A percentile compares a stretch with the other conserved stretches of the same genome.
Conservation (phyloP, 1,140 invertebrate species). For the Megathymus violae region DNA sequence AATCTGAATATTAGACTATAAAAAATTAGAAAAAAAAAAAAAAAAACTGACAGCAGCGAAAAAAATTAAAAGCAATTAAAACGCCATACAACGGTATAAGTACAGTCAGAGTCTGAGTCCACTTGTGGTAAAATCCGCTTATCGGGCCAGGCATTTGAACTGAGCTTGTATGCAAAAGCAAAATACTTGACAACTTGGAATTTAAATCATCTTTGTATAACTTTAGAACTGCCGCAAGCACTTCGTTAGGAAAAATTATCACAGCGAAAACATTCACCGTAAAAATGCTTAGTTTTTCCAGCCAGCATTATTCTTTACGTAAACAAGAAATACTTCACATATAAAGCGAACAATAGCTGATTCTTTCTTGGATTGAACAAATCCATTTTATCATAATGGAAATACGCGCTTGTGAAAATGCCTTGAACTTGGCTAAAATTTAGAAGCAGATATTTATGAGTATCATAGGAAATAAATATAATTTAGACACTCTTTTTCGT, state of each 20-base stretch:
- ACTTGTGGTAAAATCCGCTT: slow-evolving; percentile 14
- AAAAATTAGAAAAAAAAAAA: neutral
- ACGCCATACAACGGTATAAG: neutral
- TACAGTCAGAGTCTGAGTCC: slow-evolving; percentile 8
- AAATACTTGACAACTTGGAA: slow-evolving; percentile 23
- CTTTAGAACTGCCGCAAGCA: slow-evolving; percentile 9
- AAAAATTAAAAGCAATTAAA: slow-evolving; percentile 5
- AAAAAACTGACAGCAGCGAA: neutral
- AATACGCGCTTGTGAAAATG: too few species aligned
- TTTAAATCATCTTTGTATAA: slow-evolving; percentile 17
- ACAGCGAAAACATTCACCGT: slow-evolving; percentile 12
- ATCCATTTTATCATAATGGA: too few species aligned
- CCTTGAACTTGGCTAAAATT: too few species aligned
- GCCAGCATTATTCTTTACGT: neutral
- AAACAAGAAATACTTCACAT: neutral
- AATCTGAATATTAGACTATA: too few species aligned
- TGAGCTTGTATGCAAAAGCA: slow-evolving; percentile 15
- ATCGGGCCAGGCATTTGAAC: neutral
- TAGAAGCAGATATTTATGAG: too few species aligned
- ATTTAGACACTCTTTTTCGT: too few species aligned
- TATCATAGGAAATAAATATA: too few species aligned
- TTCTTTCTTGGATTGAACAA: too few species aligned
- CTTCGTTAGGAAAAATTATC: slow-evolving; percentile 8
- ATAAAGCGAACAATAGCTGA: neutral
- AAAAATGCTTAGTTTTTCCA: neutral